Evolutionary conservation across 2,113 vertebrate genomes (phyloP), one percentile per base, ranked within the genome.

Genomic region (Prinia subflava): DNA sequence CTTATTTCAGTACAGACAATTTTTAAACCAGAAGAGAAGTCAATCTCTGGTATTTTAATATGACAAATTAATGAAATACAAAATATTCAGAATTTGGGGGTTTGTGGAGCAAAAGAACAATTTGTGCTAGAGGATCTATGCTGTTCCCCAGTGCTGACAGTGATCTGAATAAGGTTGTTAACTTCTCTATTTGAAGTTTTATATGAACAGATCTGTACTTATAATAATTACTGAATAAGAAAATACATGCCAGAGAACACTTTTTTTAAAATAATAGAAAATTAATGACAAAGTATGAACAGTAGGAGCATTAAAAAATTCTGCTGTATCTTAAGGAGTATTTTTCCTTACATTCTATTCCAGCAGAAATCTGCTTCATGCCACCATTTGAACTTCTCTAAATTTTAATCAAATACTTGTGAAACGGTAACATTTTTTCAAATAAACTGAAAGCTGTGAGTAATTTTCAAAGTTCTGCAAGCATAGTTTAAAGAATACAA

Each of bases 221-320:
- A 55, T 86, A 70, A 63, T 86, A 91, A 67, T 75, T 83, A 81
- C 68, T 78, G 22, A 88, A 86, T 63, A 83, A 68, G 44, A 94
- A 86, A 68, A n/a, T 60, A 64, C 15, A 74, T 76, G n/a, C 7
- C 33, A 49, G 33, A 67, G 33, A 88, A 74, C 14, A 39, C n/a
- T 2, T 74, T 92, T 63, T 76, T 78, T 78, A 88, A 94, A 88
- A 81, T 63, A 90, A 77, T 10, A 69, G 53, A 86, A 94, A 78
- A 78, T 69, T 0, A 60, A 81, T 83, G 30, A 60, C 46, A 74
- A 83, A 57, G 9, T 80, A 70, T 18, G 13, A 90, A 79, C 8
- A n/a, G 13, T 23, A 81, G 22, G 14, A 95, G 79, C 14, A 69
- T 19, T 0, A 47, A 68, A 83, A 50, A 53, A 0, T 44, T 41